A percentile compares a stretch with the other conserved stretches of the same genome.
Conservation (phyloP, 2,113 vertebrate species). For the Genyomyrus donnyi region DNA sequence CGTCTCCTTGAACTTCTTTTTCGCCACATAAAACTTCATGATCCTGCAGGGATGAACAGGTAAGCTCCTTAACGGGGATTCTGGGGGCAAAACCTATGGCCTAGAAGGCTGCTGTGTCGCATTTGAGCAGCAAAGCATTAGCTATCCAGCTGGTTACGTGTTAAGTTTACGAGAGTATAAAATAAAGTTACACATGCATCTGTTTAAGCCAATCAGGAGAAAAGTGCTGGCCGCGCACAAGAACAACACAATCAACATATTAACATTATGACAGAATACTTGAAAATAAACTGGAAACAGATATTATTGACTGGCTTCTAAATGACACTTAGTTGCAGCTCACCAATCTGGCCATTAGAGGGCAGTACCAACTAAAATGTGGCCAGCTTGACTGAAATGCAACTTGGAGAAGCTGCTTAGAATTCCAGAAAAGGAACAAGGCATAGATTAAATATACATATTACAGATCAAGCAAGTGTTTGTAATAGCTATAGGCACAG, state of each 20-base stretch:
- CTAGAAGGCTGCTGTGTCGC: not conserved
- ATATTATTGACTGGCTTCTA: not conserved
- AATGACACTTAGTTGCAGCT: not conserved
- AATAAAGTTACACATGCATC: slow-evolving; percentile 1
- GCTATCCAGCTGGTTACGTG: not conserved
- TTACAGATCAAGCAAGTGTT: not conserved
- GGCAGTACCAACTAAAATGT: slow-evolving; percentile 9
- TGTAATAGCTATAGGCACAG: not conserved
- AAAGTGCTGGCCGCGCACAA: not conserved
- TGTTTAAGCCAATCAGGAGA: not conserved
- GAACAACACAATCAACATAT: not conserved
- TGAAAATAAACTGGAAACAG: slow-evolving; percentile 4
- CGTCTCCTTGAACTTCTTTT: slow-evolving; percentile 97
- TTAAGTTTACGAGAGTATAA: not conserved
- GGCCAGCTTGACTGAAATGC: not conserved
- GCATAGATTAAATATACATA: not conserved
- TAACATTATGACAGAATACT: slow-evolving; percentile 7
- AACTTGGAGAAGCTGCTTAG: not conserved
- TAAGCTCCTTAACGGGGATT: not conserved
- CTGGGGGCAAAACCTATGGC: not conserved
- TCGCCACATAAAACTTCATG: slow-evolving; percentile 98
- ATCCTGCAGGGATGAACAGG: slow-evolving; percentile 60
- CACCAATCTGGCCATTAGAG: slow-evolving; percentile 7
- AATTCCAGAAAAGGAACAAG: not conserved
- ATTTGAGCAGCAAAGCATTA: not conserved